Evolutionary conservation across 2,113 vertebrate genomes (phyloP), one percentile per base, ranked within the genome.

Genomic region (Sander vitreus): DNA sequence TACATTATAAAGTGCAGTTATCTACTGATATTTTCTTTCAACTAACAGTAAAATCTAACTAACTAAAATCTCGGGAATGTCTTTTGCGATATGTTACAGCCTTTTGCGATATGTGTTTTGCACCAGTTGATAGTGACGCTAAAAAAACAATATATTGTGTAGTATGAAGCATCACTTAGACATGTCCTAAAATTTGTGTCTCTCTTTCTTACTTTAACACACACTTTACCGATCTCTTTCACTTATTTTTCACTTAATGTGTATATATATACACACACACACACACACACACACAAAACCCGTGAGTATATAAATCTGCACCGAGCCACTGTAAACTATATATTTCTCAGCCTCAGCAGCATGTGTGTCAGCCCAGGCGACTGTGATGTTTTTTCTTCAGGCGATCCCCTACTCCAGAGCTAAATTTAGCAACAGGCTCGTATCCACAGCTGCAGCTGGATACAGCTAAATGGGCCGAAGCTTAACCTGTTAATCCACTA

Each of bases 361-460:
- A 74, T 81, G 48, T 79, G 66, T 86, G 64, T 86, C 65, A 83
- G 59, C 69, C 47, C 9, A 19, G 76, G 78, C 68, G 66, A 72
- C 67, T 74, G 78, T 91, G 81, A 91, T 64, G 84, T 87, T 90
- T 86, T 86, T 58, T 76, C 87, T 85, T 66, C 75, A 88, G 86
- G 90, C 88, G 21, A 90, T 91, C 90, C 88, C 82, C 72, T 9
- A 79, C 81, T 84, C 63, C 66, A 54, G 53, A 25, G 48, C 86
- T 91, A 89, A 84, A 85, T 93, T 82, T 91, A 91, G 86, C 66
- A 55, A 23, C 81, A 59, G 50, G 48, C 65, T 82, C 13, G 2
- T 66, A 63, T 89, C 81, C 70, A 73, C 85, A 84, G 85, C 79
- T 88, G 84, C 62, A 90, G 81, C 81, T 87, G 77, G 79, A 89